Evolutionary conservation across 2,888 invertebrate genomes (phyloP).

Genomic region (Ormyrus thymus): DNA sequence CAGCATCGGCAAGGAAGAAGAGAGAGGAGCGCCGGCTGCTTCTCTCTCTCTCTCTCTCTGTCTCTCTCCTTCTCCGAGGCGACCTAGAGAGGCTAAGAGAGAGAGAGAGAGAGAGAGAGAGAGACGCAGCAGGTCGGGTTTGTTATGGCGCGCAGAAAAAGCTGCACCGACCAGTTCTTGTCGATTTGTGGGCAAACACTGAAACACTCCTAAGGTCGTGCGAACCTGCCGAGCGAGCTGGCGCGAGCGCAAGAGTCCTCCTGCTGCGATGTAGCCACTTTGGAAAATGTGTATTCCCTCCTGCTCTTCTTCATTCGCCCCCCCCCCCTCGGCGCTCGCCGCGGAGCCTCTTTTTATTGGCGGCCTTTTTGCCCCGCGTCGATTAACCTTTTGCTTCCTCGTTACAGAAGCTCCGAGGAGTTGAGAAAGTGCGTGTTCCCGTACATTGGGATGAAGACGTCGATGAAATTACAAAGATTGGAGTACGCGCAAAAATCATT

Average conservation of each 20-base stretch:
- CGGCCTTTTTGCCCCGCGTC: conserved; percentile 8
- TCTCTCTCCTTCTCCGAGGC: conserved; percentile 12
- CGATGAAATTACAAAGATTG: too few relatives aligned
- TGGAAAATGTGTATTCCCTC: conserved; percentile 53
- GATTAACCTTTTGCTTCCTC: conserved; percentile 48
- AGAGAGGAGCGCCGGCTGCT: too few relatives aligned
- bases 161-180: conserved; percentile 68
- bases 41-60: conserved; percentile 34
- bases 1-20: conserved; percentile 18
- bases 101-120: conserved; percentile 13
- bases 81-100: conserved; percentile 10
- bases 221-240: conserved; percentile 61
- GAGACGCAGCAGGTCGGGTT: conserved; percentile 59
- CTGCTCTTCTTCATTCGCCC: conserved; percentile 32
- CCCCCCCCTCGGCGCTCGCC: conserved; percentile 30
- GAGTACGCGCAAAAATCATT: too few relatives aligned
- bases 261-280: conserved; percentile 48
- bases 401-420: conserved; percentile 17
- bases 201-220: conserved; percentile 65
- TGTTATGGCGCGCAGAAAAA: conserved; percentile 64
- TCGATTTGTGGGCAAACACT: conserved; percentile 68
- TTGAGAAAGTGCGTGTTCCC: not conserved
- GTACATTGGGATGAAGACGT: too few relatives aligned
- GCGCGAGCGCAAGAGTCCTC: not conserved
- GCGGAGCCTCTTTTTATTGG: conserved; percentile 16